These are phyloP conservation scores for Masnerella sp. DNA, from an alignment of 2,888 invertebrate genomes.

Conservation along the genomic window DNA sequence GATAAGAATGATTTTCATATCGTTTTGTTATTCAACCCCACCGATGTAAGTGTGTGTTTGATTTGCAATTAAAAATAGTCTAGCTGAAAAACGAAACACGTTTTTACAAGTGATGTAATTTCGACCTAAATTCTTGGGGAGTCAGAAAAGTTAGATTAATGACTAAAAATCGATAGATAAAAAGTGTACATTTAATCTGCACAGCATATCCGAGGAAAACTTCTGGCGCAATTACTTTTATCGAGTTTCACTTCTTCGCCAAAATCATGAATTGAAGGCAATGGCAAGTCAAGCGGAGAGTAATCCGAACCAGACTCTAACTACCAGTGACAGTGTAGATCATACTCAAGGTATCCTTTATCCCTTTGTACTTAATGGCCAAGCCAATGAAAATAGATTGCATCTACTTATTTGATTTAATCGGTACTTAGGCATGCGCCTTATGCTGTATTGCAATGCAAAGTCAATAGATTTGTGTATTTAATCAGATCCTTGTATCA, in stretches of 20 bases:
- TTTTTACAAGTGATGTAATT: slow-evolving; percentile 9
- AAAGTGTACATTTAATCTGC: slow-evolving; percentile 57
- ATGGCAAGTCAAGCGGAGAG: slow-evolving; percentile 78
- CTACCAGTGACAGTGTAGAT: slow-evolving; percentile 78
- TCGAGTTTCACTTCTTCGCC: slow-evolving; percentile 98
- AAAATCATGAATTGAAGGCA: slow-evolving; percentile 93
- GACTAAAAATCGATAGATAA: slow-evolving; percentile 21
- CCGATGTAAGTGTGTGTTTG: no score
- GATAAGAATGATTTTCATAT: no score
- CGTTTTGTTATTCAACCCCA: no score
- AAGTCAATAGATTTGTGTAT: slow-evolving; percentile 40
- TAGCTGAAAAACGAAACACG: not conserved
- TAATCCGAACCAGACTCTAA: slow-evolving; percentile 72
- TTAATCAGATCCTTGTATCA: not conserved
- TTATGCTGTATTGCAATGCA: slow-evolving; percentile 58
- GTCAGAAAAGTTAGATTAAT: slow-evolving; percentile 12
- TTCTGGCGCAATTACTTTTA: slow-evolving; percentile 99
- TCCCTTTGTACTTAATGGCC: not conserved
- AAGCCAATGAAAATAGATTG: slow-evolving; percentile 17
- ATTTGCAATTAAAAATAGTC: not conserved
- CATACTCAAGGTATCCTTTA: slow-evolving; percentile 80
- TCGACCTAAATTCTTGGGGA: slow-evolving; percentile 2
- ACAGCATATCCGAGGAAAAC: slow-evolving; percentile 95
- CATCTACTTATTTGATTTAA: slow-evolving; percentile 40
- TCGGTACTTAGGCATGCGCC: slow-evolving; percentile 52